Base-by-base conservation (phyloP, 2,888 invertebrate genomes). In the Lepidochrysops patricia region DNA sequence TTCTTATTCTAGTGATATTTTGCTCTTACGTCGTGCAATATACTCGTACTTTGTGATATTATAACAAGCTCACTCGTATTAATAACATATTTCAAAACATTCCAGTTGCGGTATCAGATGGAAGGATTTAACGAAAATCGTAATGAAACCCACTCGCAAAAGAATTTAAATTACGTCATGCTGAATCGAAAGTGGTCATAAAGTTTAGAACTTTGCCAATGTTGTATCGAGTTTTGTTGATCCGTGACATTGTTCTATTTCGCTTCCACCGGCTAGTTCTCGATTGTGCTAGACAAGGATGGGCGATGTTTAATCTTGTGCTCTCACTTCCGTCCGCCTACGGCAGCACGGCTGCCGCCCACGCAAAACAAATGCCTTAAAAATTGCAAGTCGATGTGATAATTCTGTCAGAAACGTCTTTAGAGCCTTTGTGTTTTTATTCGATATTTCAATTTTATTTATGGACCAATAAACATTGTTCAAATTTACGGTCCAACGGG, bases 301-400 rank as follows among this genome's bases (percentile, higher is more conserved):
- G 73, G 71, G 67, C 71, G 72, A 74, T 72, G 71, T 71, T 74
- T 75, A 73, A 74, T 72, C 72, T 75, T 77, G 72, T 75, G 83
- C 88, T 88, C 86, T 88, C 85, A 87, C 88, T 89, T 89, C 89
- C 88, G 89, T 80, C 87, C 88, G 86, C 89, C 89, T 78, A 89
- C 87, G 80, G 64, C 63, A 65, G 68, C 69, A 71, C 75, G 69
- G 71, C 75, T 76, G 78, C 81, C 77, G 75, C 86, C 87, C 77
- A 87, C 87, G 85, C 85, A 69, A 67, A 43, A 67, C 85, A 70
- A 68, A 67, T 74, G 74, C 78, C 82, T 83, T 82, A 77, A 77
- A 82, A 82, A 82, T 80, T 74, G 84, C 86, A 72, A 82, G 72
- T 75, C 66, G 72, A 72, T 70, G 74, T 70, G 70, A 74, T 80